These are phyloP conservation scores for Leptinotarsa rubiginosa DNA, from an alignment of 2,888 invertebrate species.

Conservation along the genomic window DNA sequence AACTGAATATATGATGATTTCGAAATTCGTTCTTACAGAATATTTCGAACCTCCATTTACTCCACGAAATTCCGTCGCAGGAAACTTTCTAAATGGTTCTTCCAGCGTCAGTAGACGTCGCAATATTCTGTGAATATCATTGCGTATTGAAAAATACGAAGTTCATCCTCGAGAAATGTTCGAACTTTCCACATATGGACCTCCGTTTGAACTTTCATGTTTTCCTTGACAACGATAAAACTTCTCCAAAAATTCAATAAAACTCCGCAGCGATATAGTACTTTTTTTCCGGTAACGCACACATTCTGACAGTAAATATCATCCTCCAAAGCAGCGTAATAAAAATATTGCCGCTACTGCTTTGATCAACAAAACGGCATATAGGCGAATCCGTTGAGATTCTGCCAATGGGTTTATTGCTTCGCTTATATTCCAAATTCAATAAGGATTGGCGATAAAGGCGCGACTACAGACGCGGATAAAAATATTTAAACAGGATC, in stretches of 20 bases:
- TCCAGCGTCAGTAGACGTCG: conserved; percentile 1
- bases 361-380: conserved; percentile 60
- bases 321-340: conserved; percentile 51
- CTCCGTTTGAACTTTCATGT: conserved; percentile 14
- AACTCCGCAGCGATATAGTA: conserved; percentile 33
- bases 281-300: conserved; percentile 36
- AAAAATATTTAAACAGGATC: conserved; percentile 49
- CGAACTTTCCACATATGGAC: conserved; percentile 20
- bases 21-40: not conserved
- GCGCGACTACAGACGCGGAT: conserved; percentile 54
- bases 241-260: conserved; percentile 34
- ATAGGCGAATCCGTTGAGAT: conserved; percentile 59
- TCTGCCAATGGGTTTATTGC: conserved; percentile 64
- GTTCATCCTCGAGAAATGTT: conserved; percentile 9
- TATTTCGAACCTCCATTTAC: not conserved
- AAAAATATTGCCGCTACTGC: conserved; percentile 52
- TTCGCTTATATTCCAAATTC: conserved; percentile 65
- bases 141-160: conserved; percentile 16
- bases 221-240: conserved; percentile 25
- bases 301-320: conserved; percentile 48
- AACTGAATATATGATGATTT: not conserved
- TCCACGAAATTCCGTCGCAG: not conserved
- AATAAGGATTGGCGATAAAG: conserved; percentile 63
- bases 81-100: conserved; percentile 1
- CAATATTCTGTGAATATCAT: conserved; percentile 8